Evolutionary conservation across 35 echinoderm and acorn worm genomes (phyloP), one percentile per base, ranked within the genome.

Genomic region (Nesometra sesokonis): DNA sequence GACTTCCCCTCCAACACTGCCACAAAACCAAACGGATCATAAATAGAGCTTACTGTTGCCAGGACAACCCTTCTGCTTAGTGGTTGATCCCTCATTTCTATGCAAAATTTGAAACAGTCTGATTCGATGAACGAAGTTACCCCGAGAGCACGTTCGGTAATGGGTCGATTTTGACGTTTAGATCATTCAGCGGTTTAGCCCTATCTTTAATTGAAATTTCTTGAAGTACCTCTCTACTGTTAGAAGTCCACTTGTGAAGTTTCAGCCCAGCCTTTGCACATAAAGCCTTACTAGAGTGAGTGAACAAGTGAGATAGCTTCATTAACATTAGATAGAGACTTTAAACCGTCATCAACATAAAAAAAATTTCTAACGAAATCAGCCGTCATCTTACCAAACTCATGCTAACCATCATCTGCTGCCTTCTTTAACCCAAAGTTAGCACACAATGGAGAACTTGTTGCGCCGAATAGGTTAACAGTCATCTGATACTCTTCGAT

Each of bases 271-370:
- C n/a, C n/a, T n/a, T n/a, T n/a, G n/a, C n/a, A n/a, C n/a, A n/a
- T n/a, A n/a, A n/a, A n/a, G n/a, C n/a, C n/a, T n/a, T n/a, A n/a
- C n/a, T n/a, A n/a, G n/a, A n/a, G n/a, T n/a, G n/a, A n/a, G n/a
- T 67, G 0, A 27, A 67, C 23, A 11, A 67, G 23, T 27, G 7
- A 2, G 4, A 86, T 46, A 77, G 88, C 88, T 36, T 90, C 47
- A 29, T 19, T 7, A 17, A 83, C 80, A 34, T 0, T 38, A 15
- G 81, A 27, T 78, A 93, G 46, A 27, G 86, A 85, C 30, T 78
- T 85, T 39, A 93, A 17, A 35, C 91, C 46, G 36, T 93, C 87
- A 36, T 93, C 91, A 5, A 93, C 86, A 76, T 89, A 93, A 77
- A 93, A 93, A 30, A 47, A 47, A 35, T 86, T 46, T 77, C 80